Evolutionary conservation across 2,888 invertebrate genomes (phyloP).

Genomic region (Petrolisthes manimaculis): DNA sequence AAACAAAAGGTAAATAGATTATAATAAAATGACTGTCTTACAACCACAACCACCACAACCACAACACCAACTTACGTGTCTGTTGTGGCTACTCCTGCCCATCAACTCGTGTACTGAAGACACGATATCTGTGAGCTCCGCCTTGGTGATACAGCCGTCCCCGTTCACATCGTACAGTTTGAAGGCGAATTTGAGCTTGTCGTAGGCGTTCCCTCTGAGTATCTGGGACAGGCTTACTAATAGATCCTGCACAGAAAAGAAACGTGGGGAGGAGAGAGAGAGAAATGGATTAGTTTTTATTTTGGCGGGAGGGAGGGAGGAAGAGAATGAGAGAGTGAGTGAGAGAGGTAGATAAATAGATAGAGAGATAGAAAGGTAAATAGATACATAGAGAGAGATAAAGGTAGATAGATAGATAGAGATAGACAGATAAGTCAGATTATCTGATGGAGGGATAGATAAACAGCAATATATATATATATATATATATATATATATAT

Average conservation of each 20-base stretch:
- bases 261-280: not conserved
- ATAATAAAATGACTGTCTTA: not conserved
- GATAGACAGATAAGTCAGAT: not conserved
- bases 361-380: not conserved
- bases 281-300: conserved; percentile 6
- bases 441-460: too few relatives aligned
- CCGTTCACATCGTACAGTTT: conserved; percentile 95
- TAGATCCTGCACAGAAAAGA: conserved; percentile 80
- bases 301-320: not conserved
- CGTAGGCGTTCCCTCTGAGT: conserved; percentile 91
- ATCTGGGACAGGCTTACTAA: conserved; percentile 92
- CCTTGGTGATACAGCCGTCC: conserved; percentile 92
- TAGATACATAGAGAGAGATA: not conserved
- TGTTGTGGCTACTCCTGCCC: conserved; percentile 68
- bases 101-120: conserved; percentile 90
- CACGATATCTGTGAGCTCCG: conserved; percentile 89
- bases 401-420: not conserved
- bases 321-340: not conserved
- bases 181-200: conserved; percentile 96
- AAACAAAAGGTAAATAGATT: not conserved
- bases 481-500: conserved; percentile 29
- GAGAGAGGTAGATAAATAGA: not conserved
- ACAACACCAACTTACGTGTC: conserved; percentile 60
- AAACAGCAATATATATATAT: too few relatives aligned
- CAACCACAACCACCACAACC: not conserved